These are phyloP conservation scores for Sinocyclocheilus maitianheensis DNA, from an alignment of 2,113 vertebrate genomes.

Conservation along the genomic window DNA sequence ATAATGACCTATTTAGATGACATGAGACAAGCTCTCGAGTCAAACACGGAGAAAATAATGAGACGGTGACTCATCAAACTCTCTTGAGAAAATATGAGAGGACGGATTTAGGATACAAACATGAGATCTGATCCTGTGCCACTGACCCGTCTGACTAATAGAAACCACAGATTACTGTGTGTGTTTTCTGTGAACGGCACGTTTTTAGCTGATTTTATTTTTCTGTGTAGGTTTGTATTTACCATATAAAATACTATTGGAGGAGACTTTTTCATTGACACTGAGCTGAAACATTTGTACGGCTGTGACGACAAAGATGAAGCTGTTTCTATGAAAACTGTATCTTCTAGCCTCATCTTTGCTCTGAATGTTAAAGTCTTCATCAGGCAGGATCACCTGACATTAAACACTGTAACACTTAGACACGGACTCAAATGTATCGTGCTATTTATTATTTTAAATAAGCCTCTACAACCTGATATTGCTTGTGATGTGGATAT, in stretches of 20 bases:
- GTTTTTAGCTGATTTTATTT: neutral
- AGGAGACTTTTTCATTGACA: neutral
- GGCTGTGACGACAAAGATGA: constrained; percentile 55
- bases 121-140: neutral
- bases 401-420: neutral
- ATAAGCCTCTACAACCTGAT: neutral
- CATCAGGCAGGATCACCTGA: neutral
- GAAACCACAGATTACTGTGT: neutral
- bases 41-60: neutral
- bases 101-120: neutral
- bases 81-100: neutral
- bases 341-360: neutral
- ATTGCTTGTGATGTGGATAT: too few species aligned
- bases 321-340: constrained; percentile 59
- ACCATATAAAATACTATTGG: neutral
- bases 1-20: constrained; percentile 13
- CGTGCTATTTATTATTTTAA: neutral
- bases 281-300: constrained; percentile 37
- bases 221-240: neutral
- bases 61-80: constrained; percentile 17
- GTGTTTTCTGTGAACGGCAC: neutral
- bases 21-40: neutral
- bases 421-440: neutral
- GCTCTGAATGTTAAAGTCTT: constrained; percentile 16
- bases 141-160: neutral